A percentile compares a stretch with the other conserved stretches of the same genome.
These are phyloP conservation scores for Aethes cnicana DNA, from an alignment of 2,888 invertebrate genomes.

Conservation along the genomic window DNA sequence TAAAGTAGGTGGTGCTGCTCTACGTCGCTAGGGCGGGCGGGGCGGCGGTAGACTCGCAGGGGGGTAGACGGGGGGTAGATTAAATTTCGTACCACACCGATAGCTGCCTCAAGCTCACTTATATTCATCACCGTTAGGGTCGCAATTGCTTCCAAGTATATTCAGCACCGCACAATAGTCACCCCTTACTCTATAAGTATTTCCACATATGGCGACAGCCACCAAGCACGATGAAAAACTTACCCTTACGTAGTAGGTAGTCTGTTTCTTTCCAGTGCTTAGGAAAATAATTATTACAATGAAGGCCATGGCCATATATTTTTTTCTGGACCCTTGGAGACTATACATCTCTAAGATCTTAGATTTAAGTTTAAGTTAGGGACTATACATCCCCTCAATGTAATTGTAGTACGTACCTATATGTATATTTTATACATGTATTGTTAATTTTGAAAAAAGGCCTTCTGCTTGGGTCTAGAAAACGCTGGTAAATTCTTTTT, in stretches of 20 bases:
- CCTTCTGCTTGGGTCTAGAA: no score
- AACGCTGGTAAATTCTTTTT: no score
- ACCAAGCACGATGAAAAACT: conserved; percentile 3
- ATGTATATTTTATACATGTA: no score
- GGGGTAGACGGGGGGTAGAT: conserved; percentile 76
- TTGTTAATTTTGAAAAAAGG: no score
- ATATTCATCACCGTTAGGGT: conserved; percentile 73
- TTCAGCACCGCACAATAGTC: conserved; percentile 48
- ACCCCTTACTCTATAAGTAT: conserved; percentile 16
- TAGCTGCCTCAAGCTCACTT: conserved; percentile 62
- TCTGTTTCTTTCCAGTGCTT: not conserved
- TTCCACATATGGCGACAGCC: not conserved
- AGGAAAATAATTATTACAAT: no score
- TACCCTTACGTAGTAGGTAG: conserved; percentile 3
- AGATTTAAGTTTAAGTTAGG: no score
- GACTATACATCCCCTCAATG: no score
- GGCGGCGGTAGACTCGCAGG: conserved; percentile 45
- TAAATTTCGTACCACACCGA: conserved; percentile 74
- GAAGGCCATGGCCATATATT: no score
- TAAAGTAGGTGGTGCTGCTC: conserved; percentile 14
- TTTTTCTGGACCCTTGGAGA: no score
- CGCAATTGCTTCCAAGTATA: conserved; percentile 66
- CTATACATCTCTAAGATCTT: no score
- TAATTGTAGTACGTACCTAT: no score
- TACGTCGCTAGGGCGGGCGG: conserved; percentile 35